These are phyloP conservation scores for Meganola albula DNA, from an alignment of 2,888 invertebrate species.

Conservation along the genomic window DNA sequence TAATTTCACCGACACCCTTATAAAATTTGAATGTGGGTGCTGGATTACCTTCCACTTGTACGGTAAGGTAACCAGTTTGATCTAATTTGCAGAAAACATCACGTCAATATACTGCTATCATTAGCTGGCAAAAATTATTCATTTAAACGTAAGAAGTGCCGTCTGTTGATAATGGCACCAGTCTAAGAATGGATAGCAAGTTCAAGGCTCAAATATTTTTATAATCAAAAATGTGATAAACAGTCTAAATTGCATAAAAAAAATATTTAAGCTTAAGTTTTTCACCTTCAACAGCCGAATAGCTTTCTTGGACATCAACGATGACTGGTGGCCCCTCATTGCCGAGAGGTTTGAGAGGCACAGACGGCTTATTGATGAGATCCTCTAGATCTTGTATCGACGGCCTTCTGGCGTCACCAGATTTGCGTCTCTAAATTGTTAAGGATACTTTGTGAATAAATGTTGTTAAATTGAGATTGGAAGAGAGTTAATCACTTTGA, in stretches of 20 bases:
- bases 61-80: slow-evolving; percentile 94
- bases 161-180: too few species aligned
- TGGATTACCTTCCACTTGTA: slow-evolving; percentile 95
- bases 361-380: slow-evolving; percentile 92
- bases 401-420: slow-evolving; percentile 92
- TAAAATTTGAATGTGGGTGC: slow-evolving; percentile 97
- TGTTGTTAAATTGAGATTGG: slow-evolving; percentile 2
- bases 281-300: slow-evolving; percentile 96
- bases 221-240: neutral
- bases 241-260: neutral
- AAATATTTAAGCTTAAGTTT: too few species aligned
- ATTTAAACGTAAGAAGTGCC: too few species aligned
- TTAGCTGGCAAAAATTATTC: too few species aligned
- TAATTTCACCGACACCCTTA: slow-evolving; percentile 94
- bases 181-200: too few species aligned
- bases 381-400: slow-evolving; percentile 94
- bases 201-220: neutral
- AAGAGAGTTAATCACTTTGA: slow-evolving; percentile 47
- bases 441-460: slow-evolving; percentile 31
- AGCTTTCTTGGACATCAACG: slow-evolving; percentile 95
- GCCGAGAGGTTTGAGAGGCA: slow-evolving; percentile 89
- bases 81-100: slow-evolving; percentile 74
- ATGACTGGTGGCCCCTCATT: slow-evolving; percentile 91
- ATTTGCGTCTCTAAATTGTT: slow-evolving; percentile 85
- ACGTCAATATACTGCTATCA: neutral